These are phyloP conservation scores for Merops nubicus DNA, from an alignment of 2,113 vertebrate species.

Conservation along the genomic window DNA sequence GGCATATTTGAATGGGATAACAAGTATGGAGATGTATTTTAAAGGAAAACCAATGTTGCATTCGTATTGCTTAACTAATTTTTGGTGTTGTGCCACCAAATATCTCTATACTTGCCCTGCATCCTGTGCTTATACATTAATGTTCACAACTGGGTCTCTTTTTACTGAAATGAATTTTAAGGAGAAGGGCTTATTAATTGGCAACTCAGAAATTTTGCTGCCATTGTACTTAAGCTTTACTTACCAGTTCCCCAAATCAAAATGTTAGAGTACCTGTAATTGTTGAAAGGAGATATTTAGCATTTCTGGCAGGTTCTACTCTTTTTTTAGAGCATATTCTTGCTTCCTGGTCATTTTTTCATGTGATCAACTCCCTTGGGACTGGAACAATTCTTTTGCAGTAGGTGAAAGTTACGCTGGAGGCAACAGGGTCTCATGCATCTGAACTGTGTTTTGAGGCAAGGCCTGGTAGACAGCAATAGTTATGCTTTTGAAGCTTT, in stretches of 20 bases:
- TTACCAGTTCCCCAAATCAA: not conserved
- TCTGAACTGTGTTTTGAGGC: not conserved
- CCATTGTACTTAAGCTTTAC: not conserved
- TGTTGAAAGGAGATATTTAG: not conserved
- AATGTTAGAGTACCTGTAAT: not conserved
- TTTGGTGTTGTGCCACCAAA: not conserved
- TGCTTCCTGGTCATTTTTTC: not conserved
- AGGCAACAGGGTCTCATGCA: not conserved
- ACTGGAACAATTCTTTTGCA: not conserved
- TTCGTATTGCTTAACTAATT: not conserved
- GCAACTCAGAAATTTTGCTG: not conserved
- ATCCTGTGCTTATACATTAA: not conserved
- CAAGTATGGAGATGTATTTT: not conserved
- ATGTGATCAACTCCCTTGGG: not conserved
- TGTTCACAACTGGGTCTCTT: not conserved
- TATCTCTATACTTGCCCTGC: accelerated
- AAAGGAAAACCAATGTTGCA: not conserved
- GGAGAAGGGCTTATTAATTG: not conserved
- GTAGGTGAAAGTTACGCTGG: not conserved
- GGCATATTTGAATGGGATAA: not conserved
- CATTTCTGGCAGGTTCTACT: not conserved
- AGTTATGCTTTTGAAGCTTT: conserved; percentile 7
- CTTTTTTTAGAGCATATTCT: not conserved
- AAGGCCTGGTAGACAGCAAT: not conserved
- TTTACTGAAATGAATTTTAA: accelerated